Base-by-base conservation (phyloP, 1,140 invertebrate species). In the Zaprionus inermis region DNA sequence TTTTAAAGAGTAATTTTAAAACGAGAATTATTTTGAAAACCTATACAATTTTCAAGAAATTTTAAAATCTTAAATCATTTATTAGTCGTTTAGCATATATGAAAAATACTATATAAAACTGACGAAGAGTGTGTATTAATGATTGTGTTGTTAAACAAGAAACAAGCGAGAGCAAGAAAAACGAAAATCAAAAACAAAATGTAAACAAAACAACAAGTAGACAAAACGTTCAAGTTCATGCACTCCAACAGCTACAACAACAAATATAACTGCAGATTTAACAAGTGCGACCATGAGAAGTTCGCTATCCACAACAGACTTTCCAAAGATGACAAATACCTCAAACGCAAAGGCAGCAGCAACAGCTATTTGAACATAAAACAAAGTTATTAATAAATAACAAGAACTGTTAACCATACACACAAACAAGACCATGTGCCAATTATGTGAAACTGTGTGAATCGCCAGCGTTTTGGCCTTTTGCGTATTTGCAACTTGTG, bases 321-420 rank as follows among this genome's bases (percentile, higher is more conserved):
- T 89, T 88, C 84, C 84, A 88, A 88, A 88, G 84, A 89, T 84
- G 85, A 89, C 80, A 89, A 89, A 89, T 89, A 89, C 84, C 84
- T 89, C 84, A 86, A 86, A 89, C 83, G 84, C 84, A 73, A 86
- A 71, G 83, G 83, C 83, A 86, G 74, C 69, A 72, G 36, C 54
- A 75, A 59, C 55, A 71, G 65, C 54, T 46, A 63, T n/a, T 28
- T 57, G 32, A 76, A 65, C 57, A 68, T 65, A 66, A 16, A 61
- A 64, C 22, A 72, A 79, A 52, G 38, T 16, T 58, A 32, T n/a
- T n/a, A n/a, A n/a, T n/a, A 32, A 63, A 55, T 36, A 69, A 71
- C 51, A 51, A 64, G 49, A 56, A 71, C 20, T 30, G 60, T 24
- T 64, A 34, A 71, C 32, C 12, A 24, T 49, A 64, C 44, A 67